Base-by-base conservation (phyloP, 1,140 invertebrate species). In the Aricia agestis region DNA sequence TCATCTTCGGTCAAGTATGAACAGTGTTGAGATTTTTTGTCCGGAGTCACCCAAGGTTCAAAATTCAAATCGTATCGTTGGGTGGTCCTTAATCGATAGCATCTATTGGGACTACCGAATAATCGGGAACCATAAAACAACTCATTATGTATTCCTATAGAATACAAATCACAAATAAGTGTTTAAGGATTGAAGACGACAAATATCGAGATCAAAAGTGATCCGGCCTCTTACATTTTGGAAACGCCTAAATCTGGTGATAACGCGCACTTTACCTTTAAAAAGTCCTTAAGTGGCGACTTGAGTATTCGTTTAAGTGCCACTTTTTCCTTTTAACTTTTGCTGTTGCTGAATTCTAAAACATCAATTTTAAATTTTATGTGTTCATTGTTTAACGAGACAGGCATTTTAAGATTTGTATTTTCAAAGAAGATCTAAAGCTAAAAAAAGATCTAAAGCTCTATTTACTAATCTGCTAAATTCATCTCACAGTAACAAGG, bases 71-170 rank as follows among this genome's bases (percentile, higher is more conserved):
- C 36, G 9, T 9, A 36, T 59, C 58, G 15, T n/a, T 59, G n/a
- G 58, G 58, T 17, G 58, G 58, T 59, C 58, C 58, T 59, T 59
- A 59, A 17, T 59, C 58, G n/a, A 59, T 59, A 59, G 18, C 18
- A 59, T 59, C 58, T n/a, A 59, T 18, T 59, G n/a, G 13, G 25
- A 18, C 58, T 59, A 59, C 58, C 58, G 58, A 59, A 59, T 59
- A 59, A 59, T 9, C 15, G 58, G 18, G 58, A 59, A 18, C 58
- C 58, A 59, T 59, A 59, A 59, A 59, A 59, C 18, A n/a, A 2
- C 18, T 36, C 36, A 36, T 36, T 36, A 36, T 36, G 36, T 36
- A 9, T 6, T 36, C 36, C 36, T 9, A 36, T 36, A 36, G 36
- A 36, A 6, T 36, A 36, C 36, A 36, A 36, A 36, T 36, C 6